Conservation (phyloP, 2,113 vertebrate species). For the Balaeniceps rex region DNA sequence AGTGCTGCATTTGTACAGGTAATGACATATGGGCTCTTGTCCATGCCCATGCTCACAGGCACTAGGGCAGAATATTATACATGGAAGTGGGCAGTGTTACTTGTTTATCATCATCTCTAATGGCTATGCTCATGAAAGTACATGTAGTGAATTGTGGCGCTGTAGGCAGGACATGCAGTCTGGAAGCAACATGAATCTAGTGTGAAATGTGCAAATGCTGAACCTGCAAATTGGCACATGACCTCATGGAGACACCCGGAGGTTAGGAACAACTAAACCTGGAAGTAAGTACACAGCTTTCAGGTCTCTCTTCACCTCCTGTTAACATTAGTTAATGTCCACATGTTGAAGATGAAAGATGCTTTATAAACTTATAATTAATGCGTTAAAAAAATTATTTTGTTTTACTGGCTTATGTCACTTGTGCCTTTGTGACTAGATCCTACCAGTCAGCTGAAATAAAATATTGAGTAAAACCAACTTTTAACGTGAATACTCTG, state of each 20-base stretch:
- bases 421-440: background rate
- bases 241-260: background rate
- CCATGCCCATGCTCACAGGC: background rate
- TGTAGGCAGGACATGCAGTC: background rate
- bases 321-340: background rate
- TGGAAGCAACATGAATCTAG: background rate
- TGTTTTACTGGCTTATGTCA: background rate
- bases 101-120: background rate
- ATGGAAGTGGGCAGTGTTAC: background rate
- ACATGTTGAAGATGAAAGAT: background rate
- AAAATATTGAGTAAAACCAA: background rate
- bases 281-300: background rate
- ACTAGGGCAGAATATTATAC: background rate
- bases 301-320: background rate
- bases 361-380: background rate
- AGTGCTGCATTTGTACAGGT: background rate
- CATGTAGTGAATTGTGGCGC: background rate
- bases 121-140: background rate
- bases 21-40: accelerated
- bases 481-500: background rate
- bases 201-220: background rate
- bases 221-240: background rate
- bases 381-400: background rate
- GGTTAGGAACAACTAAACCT: background rate
- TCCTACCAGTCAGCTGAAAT: background rate